Conservation (phyloP, 2,113 vertebrate species). For the Neoarius graeffei region DNA sequence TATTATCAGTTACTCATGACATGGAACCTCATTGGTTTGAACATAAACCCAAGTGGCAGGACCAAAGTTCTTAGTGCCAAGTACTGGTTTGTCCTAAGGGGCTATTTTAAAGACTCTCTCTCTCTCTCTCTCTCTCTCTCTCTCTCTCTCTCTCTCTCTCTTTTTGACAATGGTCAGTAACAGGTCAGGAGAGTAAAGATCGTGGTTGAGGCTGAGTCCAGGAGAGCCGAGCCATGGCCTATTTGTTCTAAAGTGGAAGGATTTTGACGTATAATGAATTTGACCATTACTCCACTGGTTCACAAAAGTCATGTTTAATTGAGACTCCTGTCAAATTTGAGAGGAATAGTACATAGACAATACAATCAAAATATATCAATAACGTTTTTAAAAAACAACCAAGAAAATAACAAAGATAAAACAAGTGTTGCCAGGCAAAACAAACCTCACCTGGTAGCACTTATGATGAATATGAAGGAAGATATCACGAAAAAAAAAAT, state of each 20-base stretch:
- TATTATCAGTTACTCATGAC: not conserved
- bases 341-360: not conserved
- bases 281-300: slow-evolving; percentile 47
- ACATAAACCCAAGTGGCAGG: not conserved
- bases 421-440: too few species aligned
- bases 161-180: slow-evolving; percentile 10
- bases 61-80: not conserved
- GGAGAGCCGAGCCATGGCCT: slow-evolving; percentile 48
- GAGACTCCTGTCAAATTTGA: not conserved
- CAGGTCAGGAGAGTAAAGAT: slow-evolving; percentile 22
- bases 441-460: too few species aligned
- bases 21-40: not conserved
- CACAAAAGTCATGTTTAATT: slow-evolving; percentile 25
- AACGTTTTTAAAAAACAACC: too few species aligned
- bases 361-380: not conserved
- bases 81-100: slow-evolving; percentile 1
- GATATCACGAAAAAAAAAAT: too few species aligned
- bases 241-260: slow-evolving; percentile 30
- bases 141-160: too few species aligned
- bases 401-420: too few species aligned
- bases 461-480: too few species aligned
- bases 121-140: too few species aligned
- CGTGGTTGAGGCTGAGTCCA: slow-evolving; percentile 29
- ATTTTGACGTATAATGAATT: slow-evolving; percentile 45
- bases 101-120: not conserved